Conservation (phyloP, 37 sponge, comb jelly and placozoan genomes). For the Petrosia ficiformis region DNA sequence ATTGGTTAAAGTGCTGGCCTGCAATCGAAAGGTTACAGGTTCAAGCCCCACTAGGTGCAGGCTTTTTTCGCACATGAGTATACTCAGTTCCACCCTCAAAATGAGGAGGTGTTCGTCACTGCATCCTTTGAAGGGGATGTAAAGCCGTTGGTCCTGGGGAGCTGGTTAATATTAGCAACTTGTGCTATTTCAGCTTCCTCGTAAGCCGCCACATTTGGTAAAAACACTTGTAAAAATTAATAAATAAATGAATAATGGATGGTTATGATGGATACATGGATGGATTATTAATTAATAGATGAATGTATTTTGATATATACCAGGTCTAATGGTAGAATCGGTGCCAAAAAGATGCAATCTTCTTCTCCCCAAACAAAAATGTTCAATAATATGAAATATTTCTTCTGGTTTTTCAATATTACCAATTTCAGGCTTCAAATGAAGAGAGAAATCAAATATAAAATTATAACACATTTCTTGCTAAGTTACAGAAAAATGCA, state of each 20-base stretch:
- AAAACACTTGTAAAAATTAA: not conserved
- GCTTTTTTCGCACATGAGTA: too few species aligned
- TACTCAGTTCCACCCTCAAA: too few species aligned
- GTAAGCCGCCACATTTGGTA: not conserved
- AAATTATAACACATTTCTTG: not conserved
- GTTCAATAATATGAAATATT: slow-evolving; percentile 93
- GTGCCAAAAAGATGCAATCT: slow-evolving; percentile 90
- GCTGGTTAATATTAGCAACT: too few species aligned
- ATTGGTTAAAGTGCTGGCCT: too few species aligned
- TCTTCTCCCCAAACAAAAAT: slow-evolving; percentile 92
- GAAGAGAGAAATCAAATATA: slow-evolving; percentile 4
- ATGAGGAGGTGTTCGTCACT: too few species aligned
- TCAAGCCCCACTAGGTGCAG: too few species aligned
- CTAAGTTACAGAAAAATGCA: not conserved
- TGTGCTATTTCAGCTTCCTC: too few species aligned
- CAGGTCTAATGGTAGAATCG: slow-evolving; percentile 84
- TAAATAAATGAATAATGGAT: not conserved
- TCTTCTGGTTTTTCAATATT: slow-evolving; percentile 89
- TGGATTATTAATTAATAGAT: not conserved
- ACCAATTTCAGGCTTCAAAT: slow-evolving; percentile 47
- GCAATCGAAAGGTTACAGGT: too few species aligned
- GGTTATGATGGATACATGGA: too few species aligned
- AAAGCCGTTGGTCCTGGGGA: too few species aligned
- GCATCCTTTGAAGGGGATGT: too few species aligned
- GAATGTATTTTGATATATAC: slow-evolving; percentile 14